Evolutionary conservation across 1,140 invertebrate genomes (phyloP).

Genomic region (Drosophila melanica): DNA sequence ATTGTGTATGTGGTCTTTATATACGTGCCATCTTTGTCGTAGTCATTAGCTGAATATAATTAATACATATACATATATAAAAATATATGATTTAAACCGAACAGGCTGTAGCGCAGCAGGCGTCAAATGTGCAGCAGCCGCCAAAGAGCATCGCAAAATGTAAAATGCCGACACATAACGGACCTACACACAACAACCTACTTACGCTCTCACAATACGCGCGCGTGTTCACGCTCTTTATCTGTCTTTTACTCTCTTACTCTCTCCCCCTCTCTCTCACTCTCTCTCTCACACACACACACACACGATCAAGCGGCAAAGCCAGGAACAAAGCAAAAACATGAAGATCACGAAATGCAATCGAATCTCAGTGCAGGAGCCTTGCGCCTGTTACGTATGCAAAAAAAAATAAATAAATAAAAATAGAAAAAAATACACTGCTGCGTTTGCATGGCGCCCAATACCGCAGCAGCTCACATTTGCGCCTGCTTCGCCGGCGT

Average conservation of each 20-base stretch:
- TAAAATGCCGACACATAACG: constrained; percentile 12
- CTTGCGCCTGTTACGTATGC: constrained; percentile 41
- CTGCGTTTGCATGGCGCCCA: constrained; percentile 18
- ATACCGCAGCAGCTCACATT: constrained; percentile 28
- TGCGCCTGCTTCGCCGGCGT: constrained; percentile 53
- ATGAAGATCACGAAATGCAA: constrained; percentile 8
- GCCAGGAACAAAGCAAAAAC: neutral
- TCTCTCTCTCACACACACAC: neutral
- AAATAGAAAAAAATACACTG: constrained; percentile 3
- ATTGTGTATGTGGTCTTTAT: constrained; percentile 84
- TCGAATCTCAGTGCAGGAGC: constrained; percentile 23
- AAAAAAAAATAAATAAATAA: constrained; percentile 8
- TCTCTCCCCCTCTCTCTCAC: neutral
- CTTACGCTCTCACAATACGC: neutral
- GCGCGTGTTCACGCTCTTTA: constrained; percentile 12
- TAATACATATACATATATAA: constrained; percentile 33
- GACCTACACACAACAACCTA: constrained; percentile 6
- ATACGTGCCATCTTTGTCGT: constrained; percentile 83
- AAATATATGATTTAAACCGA: constrained; percentile 17
- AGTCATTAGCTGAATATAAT: constrained; percentile 77
- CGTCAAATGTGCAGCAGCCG: constrained; percentile 29
- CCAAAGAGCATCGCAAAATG: constrained; percentile 6
- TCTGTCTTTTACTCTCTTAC: neutral
- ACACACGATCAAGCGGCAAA: constrained; percentile 23
- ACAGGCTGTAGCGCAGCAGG: constrained; percentile 52